Base-by-base conservation (phyloP, 2,797 vertebrate species). In the Phoebastria nigripes region DNA sequence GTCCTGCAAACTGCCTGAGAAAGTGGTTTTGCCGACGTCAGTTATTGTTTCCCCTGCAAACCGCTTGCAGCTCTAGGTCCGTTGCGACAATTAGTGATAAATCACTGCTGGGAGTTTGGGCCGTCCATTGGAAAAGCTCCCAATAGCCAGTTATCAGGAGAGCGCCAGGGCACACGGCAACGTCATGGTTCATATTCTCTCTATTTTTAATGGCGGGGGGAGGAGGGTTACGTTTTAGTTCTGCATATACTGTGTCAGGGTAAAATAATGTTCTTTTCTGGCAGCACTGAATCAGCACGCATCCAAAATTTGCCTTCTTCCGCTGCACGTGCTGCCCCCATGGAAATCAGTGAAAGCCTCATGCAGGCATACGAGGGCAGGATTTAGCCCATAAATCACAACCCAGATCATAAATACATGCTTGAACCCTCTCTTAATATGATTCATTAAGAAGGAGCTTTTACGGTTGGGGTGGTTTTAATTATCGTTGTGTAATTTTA, bases 401-500 rank as follows among this genome's bases (percentile, higher is more conserved):
- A 77, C 51, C 77, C 82, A 83, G 91, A 89, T 95, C 90, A 96
- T 95, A 97, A 95, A 95, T 94, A 93, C 39, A 96, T 81, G 95
- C 89, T 94, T 94, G 96, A 95, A 93, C 93, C 94, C 90, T 93
- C 82, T 94, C 87, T 95, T 97, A 94, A 97, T 96, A 95, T 87
- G 93, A 97, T 97, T 98, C 96, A 97, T 96, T 97, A 97, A 96
- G 88, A 93, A 95, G 85, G 93, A 97, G 88, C 82, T 94, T 91
- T 82, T 96, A 96, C 67, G 87, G 97, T 95, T 94, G 90, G 96
- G 89, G 94, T 97, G 96, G 97, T 97, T 98, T 98, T 98, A 98
- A 98, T 98, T 97, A 97, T 93, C 58, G 37, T 94, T 96, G 84
- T 95, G 94, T 90, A 92, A 96, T 96, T 95, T 96, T 93, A 81